Evolutionary conservation across 2,888 invertebrate species (phyloP).

Genomic region (Eledona agricola): DNA sequence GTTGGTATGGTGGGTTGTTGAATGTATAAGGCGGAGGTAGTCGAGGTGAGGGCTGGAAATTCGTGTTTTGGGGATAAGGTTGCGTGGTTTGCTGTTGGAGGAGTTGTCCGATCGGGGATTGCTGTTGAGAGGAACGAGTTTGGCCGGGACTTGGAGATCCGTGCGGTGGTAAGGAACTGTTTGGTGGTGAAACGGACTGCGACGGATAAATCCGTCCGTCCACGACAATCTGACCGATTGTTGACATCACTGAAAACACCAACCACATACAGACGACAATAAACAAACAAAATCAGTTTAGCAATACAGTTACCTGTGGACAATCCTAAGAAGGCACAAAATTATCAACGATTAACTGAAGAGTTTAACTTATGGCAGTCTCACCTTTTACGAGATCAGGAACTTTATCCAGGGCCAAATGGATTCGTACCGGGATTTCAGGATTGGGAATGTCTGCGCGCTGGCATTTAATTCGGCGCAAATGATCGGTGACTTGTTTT

Average conservation of each 20-base stretch:
- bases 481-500: constrained; percentile 77
- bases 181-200: constrained; percentile 61
- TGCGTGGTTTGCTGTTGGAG: constrained; percentile 48
- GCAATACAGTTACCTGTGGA: constrained; percentile 52
- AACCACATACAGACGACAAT: constrained; percentile 2
- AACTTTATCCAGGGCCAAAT: constrained; percentile 81
- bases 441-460: constrained; percentile 90
- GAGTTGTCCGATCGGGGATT: constrained; percentile 51
- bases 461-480: constrained; percentile 82
- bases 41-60: constrained; percentile 48
- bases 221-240: constrained; percentile 83
- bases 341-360: constrained; percentile 26
- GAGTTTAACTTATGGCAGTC: constrained; percentile 11
- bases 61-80: constrained; percentile 46
- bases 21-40: constrained; percentile 30
- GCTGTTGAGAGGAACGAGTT: constrained; percentile 60
- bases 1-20: constrained; percentile 16
- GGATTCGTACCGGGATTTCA: constrained; percentile 85
- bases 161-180: constrained; percentile 50
- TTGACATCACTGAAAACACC: constrained; percentile 71
- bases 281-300: background rate
- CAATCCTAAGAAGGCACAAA: constrained; percentile 52
- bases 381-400: constrained; percentile 80
- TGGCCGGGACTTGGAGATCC: constrained; percentile 57
- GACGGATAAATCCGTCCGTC: constrained; percentile 82